Percentiles rank a stretch among this genome's conserved stretches.
phyloP scores from a whole-genome alignment of 2,797 vertebrate genomes.

The Scyliorhinus canicula region DNA sequence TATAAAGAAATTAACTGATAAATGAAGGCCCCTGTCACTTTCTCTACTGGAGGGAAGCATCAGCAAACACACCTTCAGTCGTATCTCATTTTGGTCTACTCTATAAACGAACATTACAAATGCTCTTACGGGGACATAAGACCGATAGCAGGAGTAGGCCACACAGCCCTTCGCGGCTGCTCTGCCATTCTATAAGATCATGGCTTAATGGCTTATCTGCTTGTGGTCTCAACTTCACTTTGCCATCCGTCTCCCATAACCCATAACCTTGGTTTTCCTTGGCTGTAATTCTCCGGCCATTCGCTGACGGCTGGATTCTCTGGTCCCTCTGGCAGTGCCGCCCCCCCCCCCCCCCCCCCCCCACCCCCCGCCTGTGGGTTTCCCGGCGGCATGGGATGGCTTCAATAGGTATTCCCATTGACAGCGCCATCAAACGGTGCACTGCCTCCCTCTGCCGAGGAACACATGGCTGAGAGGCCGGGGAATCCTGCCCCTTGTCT shows the following conservation, averaged over 20 bases:
- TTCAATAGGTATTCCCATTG: no score
- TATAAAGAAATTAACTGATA: constrained; percentile 17
- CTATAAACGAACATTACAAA: background rate
- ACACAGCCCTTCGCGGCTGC: background rate
- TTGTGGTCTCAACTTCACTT: background rate
- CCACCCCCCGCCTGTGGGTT: no score
- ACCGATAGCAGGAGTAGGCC: background rate
- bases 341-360: no score
- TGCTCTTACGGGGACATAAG: background rate
- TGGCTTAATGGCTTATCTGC: background rate
- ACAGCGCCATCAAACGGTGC: no score
- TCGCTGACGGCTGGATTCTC: no score
- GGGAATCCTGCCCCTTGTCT: no score
- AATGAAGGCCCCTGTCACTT: background rate
- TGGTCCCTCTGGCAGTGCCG: no score
- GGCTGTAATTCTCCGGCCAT: no score
- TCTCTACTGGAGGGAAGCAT: background rate
- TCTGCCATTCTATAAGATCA: background rate
- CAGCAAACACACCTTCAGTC: background rate
- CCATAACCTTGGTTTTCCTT: background rate
- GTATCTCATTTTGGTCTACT: background rate
- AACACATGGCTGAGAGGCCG: no score
- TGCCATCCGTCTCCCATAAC: background rate
- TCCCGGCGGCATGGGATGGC: no score
- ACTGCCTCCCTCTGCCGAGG: no score